Evolutionary conservation across 2,888 invertebrate species (phyloP), one percentile per base, ranked within the genome.

Genomic region (Napeogenes inachia): DNA sequence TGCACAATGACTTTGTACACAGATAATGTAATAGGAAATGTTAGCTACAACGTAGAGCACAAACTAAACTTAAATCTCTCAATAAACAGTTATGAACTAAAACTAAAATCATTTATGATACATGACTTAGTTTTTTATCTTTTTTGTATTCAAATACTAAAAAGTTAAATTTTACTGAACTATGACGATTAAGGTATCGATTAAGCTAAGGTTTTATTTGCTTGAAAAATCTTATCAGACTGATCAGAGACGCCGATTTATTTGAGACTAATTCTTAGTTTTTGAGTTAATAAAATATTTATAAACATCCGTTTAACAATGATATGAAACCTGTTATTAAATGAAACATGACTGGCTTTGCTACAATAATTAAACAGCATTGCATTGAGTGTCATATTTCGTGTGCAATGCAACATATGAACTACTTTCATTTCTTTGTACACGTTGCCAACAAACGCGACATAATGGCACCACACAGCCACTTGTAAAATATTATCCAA

Each of bases 401-500:
- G 55, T 55, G 21, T n/a, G 13, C 42, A 38, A 53, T 33, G 53
- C 13, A 54, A 59, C 13, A 54, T n/a, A 35, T 32, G n/a, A n/a
- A 45, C 33, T 12, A 54, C 54, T 59, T 53, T 21, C 45, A 54
- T 54, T 54, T n/a, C 35, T 45, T 59, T 46, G 54, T 59, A 45
- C 54, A 59, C 33, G 45, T 53, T 35, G 45, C 4, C 54, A 56
- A 30, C 45, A 54, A 61, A 45, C 5, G 35, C 58, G 46, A 55
- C 42, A 55, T 32, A 61, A 57, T 50, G 61, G 55, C 78, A 76
- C 75, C 71, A 69, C 75, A 56, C 55, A 54, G 54, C 33, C 35
- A 56, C 56, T 56, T 61, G 58, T 57, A 56, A 56, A 61, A 58
- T 59, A 56, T 59, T 56, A 60, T 57, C 59, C 54, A 57, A 59